Percentiles rank a stretch among this genome's conserved stretches.
phyloP scores from a whole-genome alignment of 1,140 invertebrate species.

The Platyura marginata region DNA sequence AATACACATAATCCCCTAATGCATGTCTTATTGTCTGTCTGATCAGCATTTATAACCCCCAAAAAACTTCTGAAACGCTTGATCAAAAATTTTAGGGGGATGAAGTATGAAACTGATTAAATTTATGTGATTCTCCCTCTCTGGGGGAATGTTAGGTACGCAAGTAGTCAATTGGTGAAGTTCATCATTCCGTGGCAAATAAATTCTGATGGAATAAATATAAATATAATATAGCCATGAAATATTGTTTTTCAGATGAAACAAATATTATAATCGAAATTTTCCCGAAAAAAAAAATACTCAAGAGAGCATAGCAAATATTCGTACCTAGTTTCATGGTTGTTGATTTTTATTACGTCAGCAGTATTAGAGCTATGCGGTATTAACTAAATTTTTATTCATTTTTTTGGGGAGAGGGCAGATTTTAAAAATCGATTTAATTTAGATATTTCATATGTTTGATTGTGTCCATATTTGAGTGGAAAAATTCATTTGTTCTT shows the following conservation, averaged over 20 bases:
- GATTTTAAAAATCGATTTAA: too few species aligned
- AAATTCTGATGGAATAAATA: constrained; percentile 1
- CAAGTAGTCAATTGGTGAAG: background rate
- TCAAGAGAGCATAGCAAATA: too few species aligned
- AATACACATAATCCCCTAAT: background rate
- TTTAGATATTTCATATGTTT: too few species aligned
- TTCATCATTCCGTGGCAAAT: constrained; percentile 1
- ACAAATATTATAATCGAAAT: background rate
- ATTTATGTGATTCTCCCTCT: background rate
- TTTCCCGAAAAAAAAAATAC: too few species aligned
- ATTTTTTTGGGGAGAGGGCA: too few species aligned
- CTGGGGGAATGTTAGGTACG: background rate
- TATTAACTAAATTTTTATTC: too few species aligned
- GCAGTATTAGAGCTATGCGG: too few species aligned
- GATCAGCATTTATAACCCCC: background rate
- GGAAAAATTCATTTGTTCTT: too few species aligned
- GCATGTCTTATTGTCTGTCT: background rate
- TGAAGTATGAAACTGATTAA: background rate
- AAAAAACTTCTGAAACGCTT: background rate
- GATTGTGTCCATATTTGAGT: too few species aligned
- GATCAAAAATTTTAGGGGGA: too few species aligned
- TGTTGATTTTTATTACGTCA: background rate
- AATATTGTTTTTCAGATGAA: background rate
- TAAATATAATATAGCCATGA: background rate
- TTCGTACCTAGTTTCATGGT: background rate